Evolutionary conservation across 2,797 vertebrate genomes (phyloP).

Genomic region (Muscicapa striata): DNA sequence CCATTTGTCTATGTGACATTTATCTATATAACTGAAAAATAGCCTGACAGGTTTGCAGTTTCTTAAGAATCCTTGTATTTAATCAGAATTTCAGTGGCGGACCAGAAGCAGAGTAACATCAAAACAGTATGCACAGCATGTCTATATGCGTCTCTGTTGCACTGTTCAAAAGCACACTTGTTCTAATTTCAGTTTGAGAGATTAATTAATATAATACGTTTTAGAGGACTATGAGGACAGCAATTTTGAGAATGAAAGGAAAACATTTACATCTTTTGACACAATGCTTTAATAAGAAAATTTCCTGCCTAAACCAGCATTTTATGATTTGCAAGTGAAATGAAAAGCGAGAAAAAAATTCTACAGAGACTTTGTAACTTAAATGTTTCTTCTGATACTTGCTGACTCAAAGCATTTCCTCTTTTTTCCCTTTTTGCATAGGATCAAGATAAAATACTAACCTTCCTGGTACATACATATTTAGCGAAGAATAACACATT

Average conservation of each 20-base stretch:
- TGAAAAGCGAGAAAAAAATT: conserved; percentile 13
- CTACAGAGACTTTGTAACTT: background rate
- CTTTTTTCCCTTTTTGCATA: background rate
- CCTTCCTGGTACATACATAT: background rate
- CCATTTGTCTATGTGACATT: background rate
- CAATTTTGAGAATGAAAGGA: background rate
- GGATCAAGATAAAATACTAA: background rate
- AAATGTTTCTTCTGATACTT: background rate
- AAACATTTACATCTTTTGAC: background rate
- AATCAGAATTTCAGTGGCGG: background rate
- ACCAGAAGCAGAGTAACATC: background rate
- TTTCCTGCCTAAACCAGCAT: background rate
- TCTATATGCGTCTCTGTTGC: background rate
- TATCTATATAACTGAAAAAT: background rate
- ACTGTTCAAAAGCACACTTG: background rate
- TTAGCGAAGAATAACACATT: background rate
- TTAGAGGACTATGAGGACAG: background rate
- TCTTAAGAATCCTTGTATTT: background rate
- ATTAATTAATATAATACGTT: background rate
- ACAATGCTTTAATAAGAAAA: background rate
- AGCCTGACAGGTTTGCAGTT: background rate
- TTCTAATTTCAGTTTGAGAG: background rate
- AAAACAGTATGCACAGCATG: background rate
- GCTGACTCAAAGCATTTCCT: background rate
- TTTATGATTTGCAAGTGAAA: conserved; percentile 9